These are phyloP conservation scores for Schizotus pectinicornis DNA, from an alignment of 2,888 invertebrate genomes.

Conservation along the genomic window DNA sequence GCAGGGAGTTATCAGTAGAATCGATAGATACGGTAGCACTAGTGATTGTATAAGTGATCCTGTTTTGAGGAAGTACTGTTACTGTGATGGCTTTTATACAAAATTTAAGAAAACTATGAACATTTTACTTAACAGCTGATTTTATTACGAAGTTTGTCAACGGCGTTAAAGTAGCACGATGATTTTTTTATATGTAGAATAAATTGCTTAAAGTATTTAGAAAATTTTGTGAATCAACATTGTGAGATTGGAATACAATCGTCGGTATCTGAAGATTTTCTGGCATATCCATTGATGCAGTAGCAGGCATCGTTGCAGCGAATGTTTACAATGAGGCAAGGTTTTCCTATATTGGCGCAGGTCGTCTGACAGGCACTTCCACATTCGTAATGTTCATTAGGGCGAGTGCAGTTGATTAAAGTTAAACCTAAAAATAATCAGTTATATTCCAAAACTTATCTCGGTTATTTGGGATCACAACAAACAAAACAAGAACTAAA, in stretches of 20 bases:
- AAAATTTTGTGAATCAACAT: constrained; percentile 19
- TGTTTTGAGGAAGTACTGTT: constrained; percentile 63
- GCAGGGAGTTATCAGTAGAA: constrained; percentile 66
- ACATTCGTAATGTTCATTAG: constrained; percentile 41
- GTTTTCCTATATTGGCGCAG: constrained; percentile 38
- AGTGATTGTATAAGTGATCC: constrained; percentile 61
- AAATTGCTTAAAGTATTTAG: neutral
- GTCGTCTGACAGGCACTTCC: constrained; percentile 45
- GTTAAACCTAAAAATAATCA: neutral
- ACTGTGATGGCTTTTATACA: constrained; percentile 52
- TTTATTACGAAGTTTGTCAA: constrained; percentile 12
- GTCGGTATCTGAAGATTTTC: constrained; percentile 33
- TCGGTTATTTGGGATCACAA: too few relatives aligned
- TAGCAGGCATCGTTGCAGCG: constrained; percentile 43
- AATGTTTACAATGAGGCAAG: constrained; percentile 40
- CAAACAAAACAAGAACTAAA: too few relatives aligned
- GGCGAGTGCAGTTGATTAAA: constrained; percentile 31
- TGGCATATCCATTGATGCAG: constrained; percentile 41
- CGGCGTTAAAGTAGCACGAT: neutral
- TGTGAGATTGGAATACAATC: constrained; percentile 39
- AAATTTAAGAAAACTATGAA: constrained; percentile 28
- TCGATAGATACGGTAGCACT: constrained; percentile 61
- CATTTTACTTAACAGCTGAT: constrained; percentile 38
- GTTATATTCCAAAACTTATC: too few relatives aligned
- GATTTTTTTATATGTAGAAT: neutral